These are phyloP conservation scores for Pelvicachromis taeniatus DNA, from an alignment of 2,113 vertebrate species.

Conservation along the genomic window DNA sequence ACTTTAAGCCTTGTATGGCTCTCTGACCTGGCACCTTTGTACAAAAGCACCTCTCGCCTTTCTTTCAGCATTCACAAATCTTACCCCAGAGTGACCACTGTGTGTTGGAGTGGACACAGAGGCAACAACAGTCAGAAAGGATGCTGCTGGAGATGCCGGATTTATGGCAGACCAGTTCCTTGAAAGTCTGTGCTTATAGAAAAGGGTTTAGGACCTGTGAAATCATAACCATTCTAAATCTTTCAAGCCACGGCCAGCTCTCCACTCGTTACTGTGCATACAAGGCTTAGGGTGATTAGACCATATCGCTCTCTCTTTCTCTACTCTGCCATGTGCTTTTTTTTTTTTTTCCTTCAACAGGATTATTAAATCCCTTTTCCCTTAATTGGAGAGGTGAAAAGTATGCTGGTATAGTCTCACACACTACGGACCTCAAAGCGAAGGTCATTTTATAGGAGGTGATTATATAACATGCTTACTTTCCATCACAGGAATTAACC, in stretches of 20 bases:
- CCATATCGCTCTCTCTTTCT: constrained; percentile 24
- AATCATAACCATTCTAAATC: constrained; percentile 54
- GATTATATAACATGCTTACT: not conserved
- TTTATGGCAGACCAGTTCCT: constrained; percentile 19
- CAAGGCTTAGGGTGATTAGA: constrained; percentile 56
- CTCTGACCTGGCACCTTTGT: constrained; percentile 48
- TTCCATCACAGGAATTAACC: not conserved
- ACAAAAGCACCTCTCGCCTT: constrained; percentile 32
- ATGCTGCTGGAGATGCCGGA: not conserved
- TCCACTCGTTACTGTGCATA: constrained; percentile 50
- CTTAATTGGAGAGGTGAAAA: constrained; percentile 56
- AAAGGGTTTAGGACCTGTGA: constrained; percentile 40
- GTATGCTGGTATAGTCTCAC: constrained; percentile 6
- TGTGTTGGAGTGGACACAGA: constrained; percentile 5
- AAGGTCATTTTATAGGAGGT: not conserved
- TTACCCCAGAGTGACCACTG: constrained; percentile 30
- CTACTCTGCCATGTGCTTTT: constrained; percentile 31
- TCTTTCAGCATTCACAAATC: constrained; percentile 23
- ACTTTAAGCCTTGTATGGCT: constrained; percentile 20
- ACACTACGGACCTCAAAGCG: not conserved
- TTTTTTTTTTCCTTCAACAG: constrained; percentile 46
- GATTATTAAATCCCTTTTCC: constrained; percentile 53
- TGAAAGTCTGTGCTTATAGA: constrained; percentile 2
- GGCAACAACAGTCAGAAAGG: not conserved
- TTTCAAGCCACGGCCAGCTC: constrained; percentile 45